Evolutionary conservation across 2,888 invertebrate genomes (phyloP).

Genomic region (Epinotia nisella): DNA sequence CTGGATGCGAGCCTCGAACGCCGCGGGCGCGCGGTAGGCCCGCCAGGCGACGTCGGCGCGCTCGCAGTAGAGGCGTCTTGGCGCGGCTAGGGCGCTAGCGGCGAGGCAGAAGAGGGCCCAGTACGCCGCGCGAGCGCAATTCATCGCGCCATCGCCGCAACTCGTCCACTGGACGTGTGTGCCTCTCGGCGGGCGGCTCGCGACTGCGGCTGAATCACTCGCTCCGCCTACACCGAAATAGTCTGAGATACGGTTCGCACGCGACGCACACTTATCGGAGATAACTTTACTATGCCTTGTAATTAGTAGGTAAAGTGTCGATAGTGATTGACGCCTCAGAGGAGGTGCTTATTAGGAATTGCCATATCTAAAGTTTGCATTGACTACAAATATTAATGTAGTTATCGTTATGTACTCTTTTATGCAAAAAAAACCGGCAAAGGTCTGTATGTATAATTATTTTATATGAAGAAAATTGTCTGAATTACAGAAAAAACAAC

Average conservation of each 20-base stretch:
- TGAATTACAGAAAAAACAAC: neutral
- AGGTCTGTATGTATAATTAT: neutral
- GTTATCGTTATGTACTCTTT: neutral
- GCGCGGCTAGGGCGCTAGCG: constrained; percentile 66
- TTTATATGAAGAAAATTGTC: neutral
- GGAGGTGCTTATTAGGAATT: constrained; percentile 30
- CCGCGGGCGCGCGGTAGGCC: constrained; percentile 80
- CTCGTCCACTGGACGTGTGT: constrained; percentile 62
- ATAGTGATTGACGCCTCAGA: constrained; percentile 54
- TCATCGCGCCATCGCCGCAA: constrained; percentile 82
- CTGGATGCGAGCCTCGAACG: constrained; percentile 81
- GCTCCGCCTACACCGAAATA: constrained; percentile 77
- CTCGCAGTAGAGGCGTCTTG: constrained; percentile 81
- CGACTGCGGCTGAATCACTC: constrained; percentile 71
- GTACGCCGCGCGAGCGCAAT: constrained; percentile 80
- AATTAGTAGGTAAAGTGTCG: constrained; percentile 66
- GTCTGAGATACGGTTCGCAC: constrained; percentile 59
- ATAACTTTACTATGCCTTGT: constrained; percentile 68
- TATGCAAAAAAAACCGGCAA: neutral
- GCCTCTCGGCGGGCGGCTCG: constrained; percentile 77
- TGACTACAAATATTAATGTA: too few relatives aligned
- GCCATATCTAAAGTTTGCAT: constrained; percentile 1
- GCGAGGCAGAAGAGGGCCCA: constrained; percentile 76
- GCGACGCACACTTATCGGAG: constrained; percentile 54
- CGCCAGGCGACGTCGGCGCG: constrained; percentile 83